phyloP scores from a whole-genome alignment of 2,113 vertebrate genomes.

The Collichthys lucidus region DNA sequence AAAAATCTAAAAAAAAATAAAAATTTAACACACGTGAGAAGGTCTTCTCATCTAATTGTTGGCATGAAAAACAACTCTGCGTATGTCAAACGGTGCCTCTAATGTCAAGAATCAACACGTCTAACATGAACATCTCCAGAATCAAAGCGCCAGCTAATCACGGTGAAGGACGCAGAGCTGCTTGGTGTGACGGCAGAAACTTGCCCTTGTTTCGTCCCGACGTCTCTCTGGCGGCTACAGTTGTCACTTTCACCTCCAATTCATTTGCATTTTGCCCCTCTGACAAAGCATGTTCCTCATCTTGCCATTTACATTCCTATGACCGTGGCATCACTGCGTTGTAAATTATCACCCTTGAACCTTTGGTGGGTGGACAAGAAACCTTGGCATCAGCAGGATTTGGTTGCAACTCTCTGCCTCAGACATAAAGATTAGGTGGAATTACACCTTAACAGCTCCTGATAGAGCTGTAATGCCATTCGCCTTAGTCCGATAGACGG shows the following conservation, averaged over 20 bases:
- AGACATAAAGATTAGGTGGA: background rate
- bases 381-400: conserved; percentile 18
- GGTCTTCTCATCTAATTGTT: background rate
- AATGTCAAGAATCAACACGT: background rate
- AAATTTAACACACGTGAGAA: background rate
- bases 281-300: conserved; percentile 30
- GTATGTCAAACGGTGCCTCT: background rate
- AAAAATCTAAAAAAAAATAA: no score
- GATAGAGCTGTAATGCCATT: background rate
- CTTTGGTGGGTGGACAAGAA: conserved; percentile 20
- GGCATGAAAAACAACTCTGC: rapidly evolving
- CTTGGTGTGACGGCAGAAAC: conserved; percentile 36
- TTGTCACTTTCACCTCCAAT: conserved; percentile 52
- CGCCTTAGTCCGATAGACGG: background rate
- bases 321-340: conserved; percentile 25
- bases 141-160: background rate
- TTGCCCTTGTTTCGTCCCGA: conserved; percentile 51
- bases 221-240: conserved; percentile 24
- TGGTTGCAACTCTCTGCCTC: background rate
- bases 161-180: conserved; percentile 16
- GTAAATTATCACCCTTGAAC: conserved; percentile 52
- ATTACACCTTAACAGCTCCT: background rate
- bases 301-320: conserved; percentile 51
- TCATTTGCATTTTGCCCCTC: conserved; percentile 45
- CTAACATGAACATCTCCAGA: background rate